Base-by-base conservation (phyloP, 2,113 vertebrate genomes). In the Ivindomyrus marchei region DNA sequence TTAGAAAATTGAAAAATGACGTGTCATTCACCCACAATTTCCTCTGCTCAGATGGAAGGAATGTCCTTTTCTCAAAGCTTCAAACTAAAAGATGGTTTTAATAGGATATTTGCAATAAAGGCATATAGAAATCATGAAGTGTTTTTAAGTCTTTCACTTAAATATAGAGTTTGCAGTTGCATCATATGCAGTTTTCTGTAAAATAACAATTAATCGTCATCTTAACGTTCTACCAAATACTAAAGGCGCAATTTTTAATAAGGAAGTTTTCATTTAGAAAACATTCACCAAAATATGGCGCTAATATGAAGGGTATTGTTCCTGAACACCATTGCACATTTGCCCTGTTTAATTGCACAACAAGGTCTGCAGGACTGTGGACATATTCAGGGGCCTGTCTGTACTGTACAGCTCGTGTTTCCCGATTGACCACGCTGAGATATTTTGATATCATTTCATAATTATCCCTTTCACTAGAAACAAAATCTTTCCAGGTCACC, bases 41-140 rank as follows among this genome's bases (percentile, higher is more conserved):
- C n/a, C 85, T 36, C 31, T 87, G n/a, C 50, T 36, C 49, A 52
- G 50, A 53, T 53, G 85, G 85, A 87, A 87, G 50, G 85, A 87
- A 87, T 87, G 85, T 87, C 31, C 10, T 19, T 49, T 36, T 24
- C n/a, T 87, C 24, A 87, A 31, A 52, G 7, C 46, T n/a, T 31
- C 46, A 50, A 10, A 85, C 31, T 77, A 31, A 24, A 86, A 86
- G 45, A 86, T 13, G n/a, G 47, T 31, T 50, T 52, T 31, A 50
- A 10, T 45, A 39, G 17, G 17, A 19, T 42, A 21, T 46, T 46
- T 84, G 42, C 80, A 46, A 46, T 39, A 74, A 31, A 5, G 1
- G 11, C 27, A 39, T 77, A 39, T 17, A 77, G 1, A 77, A 77
- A 36, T 39, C 70, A 77, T 77, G 31, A 9, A 39, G 31, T 17